These are phyloP conservation scores for Dryobates pubescens DNA, from an alignment of 2,797 vertebrate genomes.

Conservation along the genomic window DNA sequence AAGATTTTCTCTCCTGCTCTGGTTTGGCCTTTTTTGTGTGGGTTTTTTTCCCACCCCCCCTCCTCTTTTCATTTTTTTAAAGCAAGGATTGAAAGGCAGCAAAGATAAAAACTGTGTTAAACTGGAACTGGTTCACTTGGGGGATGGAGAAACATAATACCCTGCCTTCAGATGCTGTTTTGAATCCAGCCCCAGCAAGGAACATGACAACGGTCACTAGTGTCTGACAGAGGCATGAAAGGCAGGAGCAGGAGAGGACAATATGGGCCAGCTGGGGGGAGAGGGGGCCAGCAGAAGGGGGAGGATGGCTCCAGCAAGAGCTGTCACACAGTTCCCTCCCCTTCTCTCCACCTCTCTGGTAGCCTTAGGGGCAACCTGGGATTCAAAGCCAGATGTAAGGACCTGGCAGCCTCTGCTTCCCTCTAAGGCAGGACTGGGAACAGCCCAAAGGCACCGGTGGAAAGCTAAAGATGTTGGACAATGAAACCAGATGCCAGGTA, in stretches of 20 bases:
- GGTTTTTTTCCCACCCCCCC: neutral
- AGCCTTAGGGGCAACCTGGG: neutral
- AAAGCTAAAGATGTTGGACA: neutral
- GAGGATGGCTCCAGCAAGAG: neutral
- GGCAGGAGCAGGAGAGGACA: slow-evolving; percentile 3
- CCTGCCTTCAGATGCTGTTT: neutral
- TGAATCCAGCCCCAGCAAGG: neutral
- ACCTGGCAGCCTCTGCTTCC: fast-evolving
- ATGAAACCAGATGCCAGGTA: fast-evolving
- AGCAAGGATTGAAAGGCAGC: slow-evolving; percentile 50
- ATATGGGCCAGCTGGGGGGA: neutral
- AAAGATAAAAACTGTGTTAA: slow-evolving; percentile 48
- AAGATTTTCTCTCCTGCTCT: neutral
- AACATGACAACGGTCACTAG: neutral
- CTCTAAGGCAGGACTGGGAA: neutral
- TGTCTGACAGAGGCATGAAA: neutral
- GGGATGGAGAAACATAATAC: slow-evolving; percentile 31
- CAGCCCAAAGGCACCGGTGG: neutral
- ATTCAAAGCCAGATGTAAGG: neutral
- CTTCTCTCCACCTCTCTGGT: neutral
- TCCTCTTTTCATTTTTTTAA: slow-evolving; percentile 31
- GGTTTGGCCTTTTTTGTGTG: no score
- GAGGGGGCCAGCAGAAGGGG: neutral
- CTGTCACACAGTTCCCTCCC: neutral
- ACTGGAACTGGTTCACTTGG: slow-evolving; percentile 28